A percentile compares a stretch with the other conserved stretches of the same genome.
These are phyloP conservation scores for Hirudinaria manillensis DNA, from an alignment of 2,888 invertebrate species.

Conservation along the genomic window DNA sequence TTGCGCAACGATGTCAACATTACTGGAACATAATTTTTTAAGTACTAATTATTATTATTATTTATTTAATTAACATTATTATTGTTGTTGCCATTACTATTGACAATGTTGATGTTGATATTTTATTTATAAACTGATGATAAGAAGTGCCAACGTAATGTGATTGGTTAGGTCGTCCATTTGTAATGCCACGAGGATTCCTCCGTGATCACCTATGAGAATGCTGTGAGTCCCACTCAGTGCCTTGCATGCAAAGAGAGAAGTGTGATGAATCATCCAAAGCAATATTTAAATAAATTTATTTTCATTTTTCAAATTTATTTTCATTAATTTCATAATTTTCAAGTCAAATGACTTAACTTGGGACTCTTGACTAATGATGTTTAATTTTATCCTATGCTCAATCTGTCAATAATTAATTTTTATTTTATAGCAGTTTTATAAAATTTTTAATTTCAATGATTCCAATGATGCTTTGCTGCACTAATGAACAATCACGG, in stretches of 20 bases:
- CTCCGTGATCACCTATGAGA: slow-evolving; percentile 85
- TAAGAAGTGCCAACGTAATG: slow-evolving; percentile 57
- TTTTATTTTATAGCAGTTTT: too few relatives aligned
- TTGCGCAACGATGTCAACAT: not conserved
- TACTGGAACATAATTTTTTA: not conserved
- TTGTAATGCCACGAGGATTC: slow-evolving; percentile 76
- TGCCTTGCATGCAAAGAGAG: slow-evolving; percentile 40
- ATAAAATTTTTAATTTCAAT: too few relatives aligned
- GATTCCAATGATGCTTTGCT: not conserved
- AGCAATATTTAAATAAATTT: too few relatives aligned
- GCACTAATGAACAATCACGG: not conserved
- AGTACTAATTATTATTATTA: slow-evolving; percentile 10
- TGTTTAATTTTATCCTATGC: too few relatives aligned
- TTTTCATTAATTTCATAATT: too few relatives aligned
- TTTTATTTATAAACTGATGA: not conserved
- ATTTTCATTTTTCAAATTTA: too few relatives aligned
- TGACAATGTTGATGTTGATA: not conserved
- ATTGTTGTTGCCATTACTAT: slow-evolving; percentile 9
- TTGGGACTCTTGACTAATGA: too few relatives aligned
- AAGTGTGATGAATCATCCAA: too few relatives aligned
- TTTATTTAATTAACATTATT: not conserved
- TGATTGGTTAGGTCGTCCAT: slow-evolving; percentile 74
- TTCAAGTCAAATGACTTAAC: too few relatives aligned
- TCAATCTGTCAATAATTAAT: too few relatives aligned
- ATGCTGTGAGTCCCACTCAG: slow-evolving; percentile 47